These are phyloP conservation scores for Ridgeia piscesae DNA, from an alignment of 1,140 invertebrate genomes.

Conservation along the genomic window DNA sequence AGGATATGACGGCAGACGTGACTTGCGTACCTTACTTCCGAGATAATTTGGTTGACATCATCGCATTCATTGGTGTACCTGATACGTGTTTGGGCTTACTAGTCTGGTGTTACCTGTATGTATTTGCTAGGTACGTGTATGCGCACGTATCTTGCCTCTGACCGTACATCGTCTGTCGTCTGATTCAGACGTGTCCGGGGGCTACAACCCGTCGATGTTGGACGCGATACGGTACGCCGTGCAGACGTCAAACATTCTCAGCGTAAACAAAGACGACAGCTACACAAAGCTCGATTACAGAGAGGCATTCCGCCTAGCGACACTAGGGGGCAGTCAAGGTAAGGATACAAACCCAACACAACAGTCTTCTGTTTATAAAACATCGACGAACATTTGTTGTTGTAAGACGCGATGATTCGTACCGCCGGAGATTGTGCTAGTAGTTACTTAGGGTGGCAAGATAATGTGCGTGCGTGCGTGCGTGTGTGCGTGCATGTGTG, in stretches of 20 bases:
- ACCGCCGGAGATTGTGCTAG: not conserved
- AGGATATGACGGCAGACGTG: too few species aligned
- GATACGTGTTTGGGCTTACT: too few species aligned
- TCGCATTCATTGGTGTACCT: too few species aligned
- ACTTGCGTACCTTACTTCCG: too few species aligned
- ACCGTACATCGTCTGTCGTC: not conserved
- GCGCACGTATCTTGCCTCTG: not conserved
- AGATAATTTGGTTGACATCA: too few species aligned
- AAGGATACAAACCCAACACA: conserved; percentile 30
- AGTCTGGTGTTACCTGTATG: too few species aligned
- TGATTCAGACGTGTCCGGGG: conserved; percentile 76
- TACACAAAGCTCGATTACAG: conserved; percentile 69
- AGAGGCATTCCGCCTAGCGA: conserved; percentile 81
- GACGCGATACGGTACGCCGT: conserved; percentile 74
- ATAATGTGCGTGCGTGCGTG: too few species aligned
- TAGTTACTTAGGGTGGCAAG: too few species aligned
- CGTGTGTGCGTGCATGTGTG: too few species aligned
- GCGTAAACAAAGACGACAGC: conserved; percentile 38
- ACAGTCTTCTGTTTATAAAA: not conserved
- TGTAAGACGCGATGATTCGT: not conserved
- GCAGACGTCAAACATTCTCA: conserved; percentile 71
- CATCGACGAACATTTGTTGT: not conserved
- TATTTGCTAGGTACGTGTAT: not conserved
- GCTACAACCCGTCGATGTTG: conserved; percentile 74
- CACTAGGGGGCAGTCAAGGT: conserved; percentile 81